These are phyloP conservation scores for Lordiphosa andalusiaca DNA, from an alignment of 2,888 invertebrate genomes.

Conservation along the genomic window DNA sequence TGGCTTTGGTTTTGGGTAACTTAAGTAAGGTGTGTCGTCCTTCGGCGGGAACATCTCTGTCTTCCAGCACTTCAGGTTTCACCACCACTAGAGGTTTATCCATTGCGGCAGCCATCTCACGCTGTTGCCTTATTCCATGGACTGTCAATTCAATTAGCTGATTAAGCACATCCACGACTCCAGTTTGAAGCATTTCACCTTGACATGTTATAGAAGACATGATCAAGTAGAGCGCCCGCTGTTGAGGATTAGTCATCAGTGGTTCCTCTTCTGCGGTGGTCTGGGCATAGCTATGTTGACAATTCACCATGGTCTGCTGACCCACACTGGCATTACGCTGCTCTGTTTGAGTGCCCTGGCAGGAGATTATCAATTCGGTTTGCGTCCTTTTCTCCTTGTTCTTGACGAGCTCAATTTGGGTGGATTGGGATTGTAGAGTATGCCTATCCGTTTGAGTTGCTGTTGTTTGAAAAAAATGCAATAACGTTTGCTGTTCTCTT, in stretches of 20 bases:
- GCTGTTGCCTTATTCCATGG: too few relatives aligned
- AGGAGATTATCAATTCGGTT: neutral
- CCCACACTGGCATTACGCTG: neutral
- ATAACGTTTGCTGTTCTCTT: slow-evolving; percentile 40
- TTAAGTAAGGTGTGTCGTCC: too few relatives aligned
- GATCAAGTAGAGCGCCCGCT: slow-evolving; percentile 15
- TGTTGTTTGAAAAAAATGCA: neutral
- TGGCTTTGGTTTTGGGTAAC: too few relatives aligned
- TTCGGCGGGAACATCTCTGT: too few relatives aligned
- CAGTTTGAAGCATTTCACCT: slow-evolving; percentile 16
- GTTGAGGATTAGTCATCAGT: slow-evolving; percentile 12
- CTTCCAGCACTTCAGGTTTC: too few relatives aligned
- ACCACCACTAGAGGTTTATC: neutral
- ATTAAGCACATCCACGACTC: slow-evolving; percentile 27
- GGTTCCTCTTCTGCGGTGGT: slow-evolving; percentile 23
- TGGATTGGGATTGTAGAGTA: slow-evolving; percentile 6
- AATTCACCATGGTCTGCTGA: slow-evolving; percentile 22
- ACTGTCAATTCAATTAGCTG: slow-evolving; percentile 34
- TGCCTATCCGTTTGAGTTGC: slow-evolving; percentile 22
- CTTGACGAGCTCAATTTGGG: slow-evolving; percentile 17
- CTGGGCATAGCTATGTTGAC: slow-evolving; percentile 18
- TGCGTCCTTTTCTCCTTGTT: slow-evolving; percentile 10
- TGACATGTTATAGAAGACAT: slow-evolving; percentile 20
- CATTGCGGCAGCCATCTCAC: slow-evolving; percentile 5
- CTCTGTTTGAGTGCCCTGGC: slow-evolving; percentile 21